Conservation (phyloP, 2,797 vertebrate genomes). For the Buceros bicornis region DNA sequence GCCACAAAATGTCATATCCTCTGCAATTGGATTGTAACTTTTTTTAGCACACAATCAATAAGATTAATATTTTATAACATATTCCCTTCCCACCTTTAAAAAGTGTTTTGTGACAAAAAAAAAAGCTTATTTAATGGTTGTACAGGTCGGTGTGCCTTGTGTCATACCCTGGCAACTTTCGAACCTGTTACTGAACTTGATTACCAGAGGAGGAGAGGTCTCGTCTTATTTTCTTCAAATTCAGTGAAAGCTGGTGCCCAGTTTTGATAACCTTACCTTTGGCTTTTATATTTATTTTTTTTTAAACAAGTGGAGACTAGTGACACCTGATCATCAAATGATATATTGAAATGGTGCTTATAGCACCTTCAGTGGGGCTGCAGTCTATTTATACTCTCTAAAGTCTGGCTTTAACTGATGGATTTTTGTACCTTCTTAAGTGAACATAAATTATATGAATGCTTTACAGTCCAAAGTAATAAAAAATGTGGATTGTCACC, state of each 20-base stretch:
- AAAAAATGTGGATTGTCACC: conserved; percentile 56
- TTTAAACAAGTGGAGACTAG: not conserved
- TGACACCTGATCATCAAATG: not conserved
- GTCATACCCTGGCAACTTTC: not conserved
- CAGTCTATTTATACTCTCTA: not conserved
- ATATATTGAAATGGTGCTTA: not conserved
- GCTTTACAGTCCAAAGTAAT: conserved; percentile 49
- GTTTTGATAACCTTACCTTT: not conserved
- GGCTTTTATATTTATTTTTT: not conserved
- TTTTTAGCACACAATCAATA: not conserved
- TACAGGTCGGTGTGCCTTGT: not conserved
- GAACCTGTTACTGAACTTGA: not conserved
- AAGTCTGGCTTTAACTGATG: conserved; percentile 1
- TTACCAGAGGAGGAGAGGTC: not conserved
- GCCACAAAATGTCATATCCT: not conserved
- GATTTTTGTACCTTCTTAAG: conserved; percentile 40
- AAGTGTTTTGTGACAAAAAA: not conserved
- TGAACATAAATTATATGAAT: conserved; percentile 51
- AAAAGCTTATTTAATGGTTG: not conserved
- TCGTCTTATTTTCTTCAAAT: not conserved
- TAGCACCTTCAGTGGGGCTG: not conserved
- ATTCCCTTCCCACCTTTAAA: not conserved
- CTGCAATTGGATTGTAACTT: not conserved
- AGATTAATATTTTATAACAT: conserved; percentile 28
- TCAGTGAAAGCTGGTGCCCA: not conserved